These are phyloP conservation scores for Pygoscelis antarcticus DNA, from an alignment of 2,113 vertebrate species.

Conservation along the genomic window DNA sequence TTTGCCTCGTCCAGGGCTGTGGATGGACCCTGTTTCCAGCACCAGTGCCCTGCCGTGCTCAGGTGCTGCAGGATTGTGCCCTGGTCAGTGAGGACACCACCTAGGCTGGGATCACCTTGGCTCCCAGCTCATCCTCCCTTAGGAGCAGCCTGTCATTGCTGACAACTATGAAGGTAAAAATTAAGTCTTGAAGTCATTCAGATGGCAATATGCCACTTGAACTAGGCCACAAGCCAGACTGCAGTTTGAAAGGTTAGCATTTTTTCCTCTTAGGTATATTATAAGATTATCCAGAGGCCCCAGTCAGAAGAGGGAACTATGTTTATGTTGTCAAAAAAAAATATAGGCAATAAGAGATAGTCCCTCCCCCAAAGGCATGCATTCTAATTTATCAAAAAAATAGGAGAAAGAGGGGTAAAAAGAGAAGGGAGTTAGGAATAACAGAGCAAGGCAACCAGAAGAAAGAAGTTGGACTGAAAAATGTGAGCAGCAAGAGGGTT, in stretches of 20 bases:
- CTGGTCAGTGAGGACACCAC: neutral
- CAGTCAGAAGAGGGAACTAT: neutral
- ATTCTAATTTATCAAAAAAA: neutral
- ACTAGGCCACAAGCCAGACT: neutral
- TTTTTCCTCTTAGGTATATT: neutral
- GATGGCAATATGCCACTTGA: neutral
- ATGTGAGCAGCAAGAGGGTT: neutral
- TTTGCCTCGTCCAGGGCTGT: neutral
- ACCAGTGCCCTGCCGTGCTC: neutral
- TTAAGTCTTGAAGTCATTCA: neutral
- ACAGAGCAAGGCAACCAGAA: neutral
- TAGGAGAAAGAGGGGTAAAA: neutral
- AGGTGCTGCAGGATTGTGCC: neutral
- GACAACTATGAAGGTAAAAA: neutral
- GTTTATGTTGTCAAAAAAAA: neutral
- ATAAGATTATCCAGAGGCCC: neutral
- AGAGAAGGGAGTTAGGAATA: neutral
- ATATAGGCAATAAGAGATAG: neutral
- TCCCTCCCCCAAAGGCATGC: neutral
- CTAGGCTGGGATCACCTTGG: neutral
- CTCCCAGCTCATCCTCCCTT: neutral
- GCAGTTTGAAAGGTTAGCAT: neutral
- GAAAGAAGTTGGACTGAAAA: neutral
- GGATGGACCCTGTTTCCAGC: neutral
- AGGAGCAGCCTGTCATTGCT: neutral